A percentile compares a stretch with the other conserved stretches of the same genome.
phyloP scores from a whole-genome alignment of 2,113 vertebrate species.

The Hoplias malabaricus region DNA sequence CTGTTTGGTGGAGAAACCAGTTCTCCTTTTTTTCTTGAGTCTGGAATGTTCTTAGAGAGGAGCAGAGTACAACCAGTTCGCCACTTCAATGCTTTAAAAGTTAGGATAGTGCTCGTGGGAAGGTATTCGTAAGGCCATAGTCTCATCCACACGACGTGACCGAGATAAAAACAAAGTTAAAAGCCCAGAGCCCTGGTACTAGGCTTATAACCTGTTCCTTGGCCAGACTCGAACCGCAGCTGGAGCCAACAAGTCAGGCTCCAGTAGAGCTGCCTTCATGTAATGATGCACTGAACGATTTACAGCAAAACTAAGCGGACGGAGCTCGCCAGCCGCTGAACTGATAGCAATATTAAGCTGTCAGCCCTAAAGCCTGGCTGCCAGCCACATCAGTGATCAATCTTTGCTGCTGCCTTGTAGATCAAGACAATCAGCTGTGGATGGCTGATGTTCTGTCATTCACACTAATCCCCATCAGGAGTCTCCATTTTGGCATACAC shows the following conservation, averaged over 20 bases:
- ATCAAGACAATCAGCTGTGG: background rate
- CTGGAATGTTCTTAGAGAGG: conserved; percentile 65
- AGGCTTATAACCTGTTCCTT: conserved; percentile 41
- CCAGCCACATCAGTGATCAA: background rate
- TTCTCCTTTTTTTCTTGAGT: conserved; percentile 57
- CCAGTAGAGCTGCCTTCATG: conserved; percentile 21
- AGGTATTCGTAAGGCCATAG: conserved; percentile 2
- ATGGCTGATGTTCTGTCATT: background rate
- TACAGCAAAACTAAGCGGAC: background rate
- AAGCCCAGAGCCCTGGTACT: conserved; percentile 32
- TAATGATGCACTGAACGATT: conserved; percentile 12
- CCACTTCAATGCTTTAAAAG: conserved; percentile 60
- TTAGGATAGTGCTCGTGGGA: conserved; percentile 45
- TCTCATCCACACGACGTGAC: conserved; percentile 27
- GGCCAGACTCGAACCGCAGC: conserved; percentile 24
- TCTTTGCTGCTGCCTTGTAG: background rate
- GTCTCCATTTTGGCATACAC: background rate
- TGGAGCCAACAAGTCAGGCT: conserved; percentile 50
- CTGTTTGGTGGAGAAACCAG: conserved; percentile 47
- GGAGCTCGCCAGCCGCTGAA: background rate
- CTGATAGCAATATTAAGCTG: conserved; percentile 9
- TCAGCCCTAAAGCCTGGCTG: conserved; percentile 13
- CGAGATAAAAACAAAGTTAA: conserved; percentile 52
- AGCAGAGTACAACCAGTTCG: conserved; percentile 52
- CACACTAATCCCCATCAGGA: background rate